Base-by-base conservation (phyloP, 2,797 vertebrate genomes). In the Brotula barbata region DNA sequence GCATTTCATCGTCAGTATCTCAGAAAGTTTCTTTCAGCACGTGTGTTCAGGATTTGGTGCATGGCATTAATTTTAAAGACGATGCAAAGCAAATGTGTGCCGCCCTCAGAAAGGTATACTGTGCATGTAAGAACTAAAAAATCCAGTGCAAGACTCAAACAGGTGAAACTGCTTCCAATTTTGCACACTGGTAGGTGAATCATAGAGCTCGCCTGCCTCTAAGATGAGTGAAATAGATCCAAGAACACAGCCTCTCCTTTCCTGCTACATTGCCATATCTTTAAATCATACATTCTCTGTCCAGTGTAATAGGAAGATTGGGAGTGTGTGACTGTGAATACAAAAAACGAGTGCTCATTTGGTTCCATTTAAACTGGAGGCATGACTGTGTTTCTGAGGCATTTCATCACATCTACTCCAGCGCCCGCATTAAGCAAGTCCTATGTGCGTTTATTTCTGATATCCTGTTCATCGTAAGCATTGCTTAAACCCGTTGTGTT, bases 311-410 rank as follows among this genome's bases (percentile, higher is more conserved):
- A 12, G 6, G 7, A 47, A 53, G 50, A 2, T 25, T 1, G 17
- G 2, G 6, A 37, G 22, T 33, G 54, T 54, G 62, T 45, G 21
- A 54, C 50, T 34, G 20, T 40, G 15, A 59, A 68, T 70, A 48
- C 46, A 22, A 58, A 58, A 59, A 42, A 28, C 25, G 23, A 53
- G 5, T 8, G 31, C 19, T 67, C 58, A 53, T 64, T 72, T 68
- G 53, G 37, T 75, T 80, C 37, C 15, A 66, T 71, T 71, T 64
- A 63, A 66, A 49, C 39, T 20, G 22, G 21, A 44, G 10, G 15
- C 56, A 45, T 19, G 9, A 33, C 17, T 31, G 0, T 23, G 19
- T 41, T 71, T 68, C 50, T 41, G 8, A 58, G 22, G 34, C 40
- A 20, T 68, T 16, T 76, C 33, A 67, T 61, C 59, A 51, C 10